Conservation (phyloP, 2,888 invertebrate genomes). For the Epinotia brunnichana region DNA sequence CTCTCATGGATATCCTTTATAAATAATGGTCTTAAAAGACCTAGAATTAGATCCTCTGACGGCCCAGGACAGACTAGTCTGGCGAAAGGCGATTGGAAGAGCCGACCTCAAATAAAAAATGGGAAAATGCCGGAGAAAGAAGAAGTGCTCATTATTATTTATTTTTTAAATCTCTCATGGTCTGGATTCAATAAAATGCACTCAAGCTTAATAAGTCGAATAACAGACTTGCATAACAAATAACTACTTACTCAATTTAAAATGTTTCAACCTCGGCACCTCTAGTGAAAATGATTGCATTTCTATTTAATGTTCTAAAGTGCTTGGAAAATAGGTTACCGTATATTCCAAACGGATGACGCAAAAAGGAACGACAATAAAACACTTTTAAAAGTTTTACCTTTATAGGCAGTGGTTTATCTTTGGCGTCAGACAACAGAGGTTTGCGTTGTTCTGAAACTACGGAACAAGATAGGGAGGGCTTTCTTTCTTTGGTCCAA, state of each 20-base stretch:
- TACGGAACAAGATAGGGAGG: conserved; percentile 26
- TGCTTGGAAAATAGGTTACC: conserved; percentile 28
- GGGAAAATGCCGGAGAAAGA: too few species aligned
- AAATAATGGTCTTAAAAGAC: too few species aligned
- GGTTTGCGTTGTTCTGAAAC: conserved; percentile 2
- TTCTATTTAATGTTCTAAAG: conserved; percentile 33
- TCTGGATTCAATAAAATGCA: not conserved
- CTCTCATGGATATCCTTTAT: too few species aligned
- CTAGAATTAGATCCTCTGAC: too few species aligned
- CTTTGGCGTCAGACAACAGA: conserved; percentile 8
- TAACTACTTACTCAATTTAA: not conserved
- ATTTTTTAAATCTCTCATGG: not conserved
- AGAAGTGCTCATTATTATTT: not conserved
- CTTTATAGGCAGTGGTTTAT: not conserved
- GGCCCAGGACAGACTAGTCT: too few species aligned
- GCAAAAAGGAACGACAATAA: conserved; percentile 23
- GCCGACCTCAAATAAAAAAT: too few species aligned
- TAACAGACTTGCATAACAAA: conserved; percentile 26
- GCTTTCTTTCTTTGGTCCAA: conserved; percentile 14
- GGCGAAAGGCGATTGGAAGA: too few species aligned
- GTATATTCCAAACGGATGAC: conserved; percentile 14
- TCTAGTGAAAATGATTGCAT: conserved; percentile 18
- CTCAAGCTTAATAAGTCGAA: not conserved
- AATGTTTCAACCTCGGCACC: conserved; percentile 6
- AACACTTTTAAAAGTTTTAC: conserved; percentile 18